Evolutionary conservation across 2,888 invertebrate species (phyloP).

Genomic region (Drosophila peninsularis): DNA sequence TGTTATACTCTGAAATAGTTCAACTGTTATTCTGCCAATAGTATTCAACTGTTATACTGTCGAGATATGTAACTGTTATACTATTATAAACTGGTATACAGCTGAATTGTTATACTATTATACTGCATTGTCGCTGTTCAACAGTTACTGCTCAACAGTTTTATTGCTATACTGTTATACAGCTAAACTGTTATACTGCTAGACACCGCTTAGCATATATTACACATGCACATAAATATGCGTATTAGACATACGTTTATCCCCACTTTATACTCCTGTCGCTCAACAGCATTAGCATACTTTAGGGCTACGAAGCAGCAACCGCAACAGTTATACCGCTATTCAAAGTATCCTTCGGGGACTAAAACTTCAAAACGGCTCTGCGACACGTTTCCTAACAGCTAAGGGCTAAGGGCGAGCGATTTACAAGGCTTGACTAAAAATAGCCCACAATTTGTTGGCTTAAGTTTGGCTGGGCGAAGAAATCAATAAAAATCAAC

Average conservation of each 20-base stretch:
- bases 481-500: constrained; percentile 48
- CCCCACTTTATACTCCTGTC: not conserved
- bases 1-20: not conserved
- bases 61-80: too few species aligned
- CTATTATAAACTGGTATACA: not conserved
- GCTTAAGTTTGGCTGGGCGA: constrained; percentile 5
- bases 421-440: constrained; percentile 13
- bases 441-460: constrained; percentile 24
- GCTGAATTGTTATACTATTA: too few species aligned
- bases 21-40: not conserved
- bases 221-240: not conserved
- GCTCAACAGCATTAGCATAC: not conserved
- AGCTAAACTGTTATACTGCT: not conserved
- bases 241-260: not conserved
- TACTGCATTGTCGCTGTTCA: too few species aligned
- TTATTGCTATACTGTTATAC: not conserved
- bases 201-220: not conserved
- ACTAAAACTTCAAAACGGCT: not conserved
- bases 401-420: constrained; percentile 2
- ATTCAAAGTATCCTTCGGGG: not conserved
- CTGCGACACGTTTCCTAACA: not conserved
- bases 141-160: too few species aligned
- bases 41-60: not conserved
- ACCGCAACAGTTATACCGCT: not conserved
- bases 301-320: not conserved